These are phyloP conservation scores for Macaca fascicularis DNA, from an alignment of 2,113 vertebrate species.

Conservation along the genomic window DNA sequence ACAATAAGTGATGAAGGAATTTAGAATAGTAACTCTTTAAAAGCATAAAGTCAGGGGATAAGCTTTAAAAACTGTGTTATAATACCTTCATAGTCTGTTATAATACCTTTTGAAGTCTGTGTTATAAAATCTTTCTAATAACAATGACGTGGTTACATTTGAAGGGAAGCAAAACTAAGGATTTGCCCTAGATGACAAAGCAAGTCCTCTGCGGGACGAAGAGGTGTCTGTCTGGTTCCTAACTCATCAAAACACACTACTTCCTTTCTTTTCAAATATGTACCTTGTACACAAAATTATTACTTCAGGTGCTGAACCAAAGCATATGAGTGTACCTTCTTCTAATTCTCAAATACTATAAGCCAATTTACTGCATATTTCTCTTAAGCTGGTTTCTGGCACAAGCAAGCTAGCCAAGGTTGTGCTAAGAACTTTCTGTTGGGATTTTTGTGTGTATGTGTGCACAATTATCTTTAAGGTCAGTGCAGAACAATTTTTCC, in stretches of 20 bases:
- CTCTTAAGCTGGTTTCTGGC: background rate
- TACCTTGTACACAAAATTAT: background rate
- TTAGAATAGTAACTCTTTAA: background rate
- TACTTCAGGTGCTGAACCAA: background rate
- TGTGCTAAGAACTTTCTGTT: constrained; percentile 16
- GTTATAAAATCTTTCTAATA: background rate
- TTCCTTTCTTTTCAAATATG: background rate
- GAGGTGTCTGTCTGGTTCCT: background rate
- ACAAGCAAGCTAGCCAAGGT: background rate
- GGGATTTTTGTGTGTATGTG: background rate
- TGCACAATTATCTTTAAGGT: background rate
- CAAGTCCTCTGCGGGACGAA: background rate
- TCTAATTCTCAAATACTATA: constrained; percentile 43
- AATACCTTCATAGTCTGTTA: background rate
- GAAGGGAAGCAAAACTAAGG: background rate
- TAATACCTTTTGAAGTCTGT: background rate
- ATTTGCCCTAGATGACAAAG: background rate
- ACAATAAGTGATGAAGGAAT: background rate
- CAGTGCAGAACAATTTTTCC: background rate
- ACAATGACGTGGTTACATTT: background rate
- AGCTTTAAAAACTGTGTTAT: background rate
- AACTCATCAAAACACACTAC: background rate
- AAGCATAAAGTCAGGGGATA: background rate
- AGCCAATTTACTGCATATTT: background rate
- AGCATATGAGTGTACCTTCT: background rate